Base-by-base conservation (phyloP, 1,140 invertebrate genomes). In the Hormaphis cornu region DNA sequence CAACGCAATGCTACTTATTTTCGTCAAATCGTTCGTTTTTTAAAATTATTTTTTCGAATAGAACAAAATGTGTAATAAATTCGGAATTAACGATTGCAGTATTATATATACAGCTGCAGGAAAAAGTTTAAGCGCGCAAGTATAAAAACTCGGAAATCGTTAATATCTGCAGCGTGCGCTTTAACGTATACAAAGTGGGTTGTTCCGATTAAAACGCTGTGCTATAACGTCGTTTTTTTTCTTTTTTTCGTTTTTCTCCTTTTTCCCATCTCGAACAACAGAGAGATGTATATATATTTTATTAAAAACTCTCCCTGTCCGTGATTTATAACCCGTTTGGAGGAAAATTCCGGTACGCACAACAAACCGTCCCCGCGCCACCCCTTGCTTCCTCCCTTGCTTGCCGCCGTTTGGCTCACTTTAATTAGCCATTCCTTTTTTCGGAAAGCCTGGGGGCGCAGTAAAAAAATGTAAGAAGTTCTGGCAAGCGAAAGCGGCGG, bases 301-400 rank as follows among this genome's bases (percentile, higher is more conserved):
- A 66, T 66, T 66, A 66, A 66, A 66, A 66, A 66, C 61, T 66
- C 61, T 66, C 61, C 61, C 61, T 66, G 28, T 35, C 50, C 44
- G 61, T 66, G 61, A 66, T 66, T 66, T 66, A 66, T 66, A 66
- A 66, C 61, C 61, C 61, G 61, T 66, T 66, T n/a, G n/a, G n/a
- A n/a, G 61, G 61, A 66, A 66, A 66, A 66, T 66, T 66, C 61
- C 61, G 42, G 61, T 48, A 50, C n/a, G n/a, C n/a, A n/a, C 42
- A 30, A 28, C 61, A 33, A 63, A 50, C 59, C 61, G 26, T 48
- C 61, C 30, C n/a, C n/a, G 42, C 42, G 42, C 16, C n/a, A n/a
- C n/a, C n/a, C n/a, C n/a, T n/a, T n/a, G n/a, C n/a, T n/a, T 24
- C 35, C 40, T 37, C 28, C 22, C 58, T n/a, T 26, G n/a, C 44